Percentiles rank a stretch among this genome's conserved stretches.
Conservation (phyloP, 1,140 invertebrate species). For the Oryctes rhinoceros region DNA sequence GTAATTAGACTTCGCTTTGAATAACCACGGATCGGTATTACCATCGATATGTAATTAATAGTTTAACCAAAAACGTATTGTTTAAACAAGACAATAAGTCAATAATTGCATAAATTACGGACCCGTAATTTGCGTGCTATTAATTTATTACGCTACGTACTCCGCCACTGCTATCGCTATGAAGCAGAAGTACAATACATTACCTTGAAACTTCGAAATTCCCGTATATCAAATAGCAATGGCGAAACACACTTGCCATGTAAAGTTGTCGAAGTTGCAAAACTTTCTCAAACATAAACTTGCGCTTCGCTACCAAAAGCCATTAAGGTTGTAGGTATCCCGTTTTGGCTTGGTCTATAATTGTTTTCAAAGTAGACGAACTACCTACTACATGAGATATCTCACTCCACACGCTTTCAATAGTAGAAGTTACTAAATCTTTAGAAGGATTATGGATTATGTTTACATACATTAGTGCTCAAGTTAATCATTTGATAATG, state of each 20-base stretch:
- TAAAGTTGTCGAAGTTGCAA: constrained; percentile 1
- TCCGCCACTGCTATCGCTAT: neutral
- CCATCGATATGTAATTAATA: neutral
- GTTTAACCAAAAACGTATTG: neutral
- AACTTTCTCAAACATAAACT: constrained; percentile 24
- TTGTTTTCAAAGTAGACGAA: neutral
- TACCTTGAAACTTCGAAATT: constrained; percentile 30
- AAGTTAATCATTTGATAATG: no score
- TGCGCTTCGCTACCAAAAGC: neutral
- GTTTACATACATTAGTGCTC: no score
- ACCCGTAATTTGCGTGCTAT: neutral
- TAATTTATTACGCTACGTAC: constrained; percentile 1
- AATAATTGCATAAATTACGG: constrained; percentile 2
- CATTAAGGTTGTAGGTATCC: constrained; percentile 4
- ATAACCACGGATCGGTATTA: neutral
- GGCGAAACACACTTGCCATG: constrained; percentile 7
- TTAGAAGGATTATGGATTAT: no score
- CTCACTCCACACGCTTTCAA: no score
- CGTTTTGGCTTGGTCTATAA: neutral
- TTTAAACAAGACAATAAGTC: constrained; percentile 1
- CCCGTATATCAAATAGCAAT: constrained; percentile 12
- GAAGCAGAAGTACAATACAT: constrained; percentile 3
- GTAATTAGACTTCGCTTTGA: neutral
- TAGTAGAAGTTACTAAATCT: no score
- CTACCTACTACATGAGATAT: neutral